phyloP scores from a whole-genome alignment of 2,888 invertebrate genomes.

The Fabriciana adippe region DNA sequence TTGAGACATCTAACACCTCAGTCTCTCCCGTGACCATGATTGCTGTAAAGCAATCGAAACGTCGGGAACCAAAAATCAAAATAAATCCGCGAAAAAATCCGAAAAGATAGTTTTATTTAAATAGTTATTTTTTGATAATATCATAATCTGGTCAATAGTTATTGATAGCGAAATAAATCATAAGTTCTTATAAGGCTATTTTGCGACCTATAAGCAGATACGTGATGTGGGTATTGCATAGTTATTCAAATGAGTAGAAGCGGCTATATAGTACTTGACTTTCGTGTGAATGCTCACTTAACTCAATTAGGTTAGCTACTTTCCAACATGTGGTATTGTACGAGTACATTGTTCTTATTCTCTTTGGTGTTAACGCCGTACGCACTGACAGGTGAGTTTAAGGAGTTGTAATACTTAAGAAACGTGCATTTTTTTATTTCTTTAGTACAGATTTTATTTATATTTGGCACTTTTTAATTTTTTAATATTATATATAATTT shows the following conservation, averaged over 20 bases:
- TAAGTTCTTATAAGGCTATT: conserved; percentile 32
- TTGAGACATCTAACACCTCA: too few species aligned
- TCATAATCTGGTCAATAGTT: too few species aligned
- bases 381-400: conserved; percentile 22
- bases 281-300: conserved; percentile 29
- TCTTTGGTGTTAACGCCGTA: conserved; percentile 20
- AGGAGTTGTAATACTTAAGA: not conserved
- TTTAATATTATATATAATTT: too few species aligned
- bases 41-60: too few species aligned
- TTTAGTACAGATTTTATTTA: too few species aligned
- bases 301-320: conserved; percentile 31
- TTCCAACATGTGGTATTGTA: conserved; percentile 38
- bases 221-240: conserved; percentile 59
- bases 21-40: too few species aligned
- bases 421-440: not conserved
- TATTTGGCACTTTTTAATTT: too few species aligned
- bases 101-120: too few species aligned
- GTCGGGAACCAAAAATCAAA: too few species aligned
- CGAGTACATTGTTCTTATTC: conserved; percentile 7
- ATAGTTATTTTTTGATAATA: too few species aligned
- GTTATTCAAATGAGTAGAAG: conserved; percentile 47
- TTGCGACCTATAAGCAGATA: conserved; percentile 27
- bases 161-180: not conserved
- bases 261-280: conserved; percentile 42
- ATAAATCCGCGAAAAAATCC: too few species aligned